Base-by-base conservation (phyloP, 2,113 vertebrate genomes). In the Muntiacus muntjak region DNA sequence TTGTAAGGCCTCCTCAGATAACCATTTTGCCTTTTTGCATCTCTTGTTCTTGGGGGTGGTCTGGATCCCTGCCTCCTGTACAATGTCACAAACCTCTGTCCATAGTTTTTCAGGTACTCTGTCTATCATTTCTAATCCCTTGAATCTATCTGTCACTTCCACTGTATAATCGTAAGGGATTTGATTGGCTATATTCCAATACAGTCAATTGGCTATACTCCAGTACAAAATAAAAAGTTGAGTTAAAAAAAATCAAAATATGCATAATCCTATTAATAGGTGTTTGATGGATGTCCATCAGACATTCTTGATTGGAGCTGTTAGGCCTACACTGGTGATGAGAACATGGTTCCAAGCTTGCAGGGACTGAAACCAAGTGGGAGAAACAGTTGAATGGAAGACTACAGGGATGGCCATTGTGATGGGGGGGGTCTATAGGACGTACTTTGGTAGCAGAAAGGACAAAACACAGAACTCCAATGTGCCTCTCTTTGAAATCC, bases 401-500 rank as follows among this genome's bases (percentile, higher is more conserved):
- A 74, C 60, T 2, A 2, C 4, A 14, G 15, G 76, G 45, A 17
- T 6, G 21, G 71, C 25, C 54, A 2, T 1, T 21, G n/a, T 14
- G 55, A 5, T 0, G 3, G 11, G 6, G 12, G 43, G 21, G 11
- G 36, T 17, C 58, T 54, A 13, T 1, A 17, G 7, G 36, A 71
- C n/a, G 17, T 1, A 3, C 16, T 45, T n/a, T 14, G 40, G 13
- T 3, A 43, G 54, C 26, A 82, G 71, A 12, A 11, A 76, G 55
- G 10, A 19, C 1, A 30, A 60, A 43, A 36, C 36, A 17, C 0
- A 2, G 26, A 50, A 4, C 5, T 17, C 50, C n/a, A 25, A 0
- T 1, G 5, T 13, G 45, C 17, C 43, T 21, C 10, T 33, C 15
- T 55, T 54, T 28, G 36, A 81, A 76, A 67, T 40, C 60, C 16